Base-by-base conservation (phyloP, 1,140 invertebrate species). In the Daktulosphaira vitifoliae region DNA sequence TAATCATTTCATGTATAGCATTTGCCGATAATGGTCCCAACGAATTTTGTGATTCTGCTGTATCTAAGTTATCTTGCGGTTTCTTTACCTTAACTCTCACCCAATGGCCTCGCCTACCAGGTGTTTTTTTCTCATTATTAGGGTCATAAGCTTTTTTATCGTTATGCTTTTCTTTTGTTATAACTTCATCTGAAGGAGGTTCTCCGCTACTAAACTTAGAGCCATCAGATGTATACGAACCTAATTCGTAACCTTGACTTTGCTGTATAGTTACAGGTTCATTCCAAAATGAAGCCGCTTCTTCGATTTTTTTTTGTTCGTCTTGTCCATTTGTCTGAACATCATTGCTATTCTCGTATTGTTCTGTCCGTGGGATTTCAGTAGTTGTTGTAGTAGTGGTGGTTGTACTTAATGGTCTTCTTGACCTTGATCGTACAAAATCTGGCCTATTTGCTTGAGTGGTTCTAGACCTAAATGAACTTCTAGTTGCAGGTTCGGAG, bases 41-140 rank as follows among this genome's bases (percentile, higher is more conserved):
- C 18, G 56, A 62, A 54, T 77, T 76, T 68, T 86, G 84, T 1
- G 84, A 85, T 71, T 86, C 85, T 1, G 84, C 84, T 16, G 79
- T 79, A 70, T 85, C 84, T 20, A 86, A 80, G 25, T 78, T 77
- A 72, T 86, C 84, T 2, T 78, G 73, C 3, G 80, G 79, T 23
- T 70, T 71, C 49, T 69, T 72, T 4, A 72, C 68, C 59, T 78
- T 73, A 15, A 83, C 78, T 68, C 80, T 79, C 2, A 84, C 78
- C 82, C 83, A 86, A 71, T 80, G 80, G 22, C 83, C 84, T 65
- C 81, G 78, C 38, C 81, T 67, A 15, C 67, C 62, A 7, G 56
- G n/a, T 0, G n/a, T 18, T 11, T 62, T 62, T 13, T 62, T 62
- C 25, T 62, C 56, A 2, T 5, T 33, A 39, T 33, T 62, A 8